phyloP scores from a whole-genome alignment of 2,888 invertebrate genomes.

The Hemithea aestivaria region DNA sequence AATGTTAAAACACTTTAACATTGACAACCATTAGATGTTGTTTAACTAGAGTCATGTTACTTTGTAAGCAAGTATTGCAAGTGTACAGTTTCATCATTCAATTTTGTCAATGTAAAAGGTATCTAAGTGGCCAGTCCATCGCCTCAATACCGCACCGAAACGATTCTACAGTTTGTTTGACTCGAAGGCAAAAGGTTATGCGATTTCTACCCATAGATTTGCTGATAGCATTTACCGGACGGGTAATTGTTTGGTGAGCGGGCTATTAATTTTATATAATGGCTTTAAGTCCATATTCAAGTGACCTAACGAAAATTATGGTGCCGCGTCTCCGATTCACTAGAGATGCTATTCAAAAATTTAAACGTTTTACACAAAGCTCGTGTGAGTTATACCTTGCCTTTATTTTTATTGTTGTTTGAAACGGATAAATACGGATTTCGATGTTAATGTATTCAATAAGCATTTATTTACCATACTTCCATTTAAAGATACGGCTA shows the following conservation, averaged over 20 bases:
- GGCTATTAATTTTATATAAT: conserved; percentile 72
- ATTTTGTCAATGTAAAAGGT: conserved; percentile 41
- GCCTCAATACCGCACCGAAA: conserved; percentile 11
- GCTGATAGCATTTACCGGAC: conserved; percentile 71
- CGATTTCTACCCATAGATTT: conserved; percentile 73
- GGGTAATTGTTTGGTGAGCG: conserved; percentile 71
- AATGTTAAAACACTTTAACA: conserved; percentile 7
- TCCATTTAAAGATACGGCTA: conserved; percentile 3
- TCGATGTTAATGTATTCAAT: not conserved
- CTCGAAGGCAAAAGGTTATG: conserved; percentile 72
- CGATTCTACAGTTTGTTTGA: conserved; percentile 47
- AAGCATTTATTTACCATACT: conserved; percentile 1
- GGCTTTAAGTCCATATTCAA: conserved; percentile 60
- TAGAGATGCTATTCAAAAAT: conserved; percentile 55
- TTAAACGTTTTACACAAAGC: conserved; percentile 49
- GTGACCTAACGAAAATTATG: conserved; percentile 64
- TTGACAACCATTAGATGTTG: conserved; percentile 2
- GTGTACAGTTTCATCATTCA: too few species aligned
- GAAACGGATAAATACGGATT: conserved; percentile 11
- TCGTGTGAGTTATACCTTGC: conserved; percentile 39
- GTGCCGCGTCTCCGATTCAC: conserved; percentile 34
- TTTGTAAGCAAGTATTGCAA: too few species aligned
- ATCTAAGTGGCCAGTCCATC: conserved; percentile 34
- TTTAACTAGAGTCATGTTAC: too few species aligned
- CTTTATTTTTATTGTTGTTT: conserved; percentile 31